These are phyloP conservation scores for Polyommatus iphigenia DNA, from an alignment of 2,888 invertebrate genomes.

Conservation along the genomic window DNA sequence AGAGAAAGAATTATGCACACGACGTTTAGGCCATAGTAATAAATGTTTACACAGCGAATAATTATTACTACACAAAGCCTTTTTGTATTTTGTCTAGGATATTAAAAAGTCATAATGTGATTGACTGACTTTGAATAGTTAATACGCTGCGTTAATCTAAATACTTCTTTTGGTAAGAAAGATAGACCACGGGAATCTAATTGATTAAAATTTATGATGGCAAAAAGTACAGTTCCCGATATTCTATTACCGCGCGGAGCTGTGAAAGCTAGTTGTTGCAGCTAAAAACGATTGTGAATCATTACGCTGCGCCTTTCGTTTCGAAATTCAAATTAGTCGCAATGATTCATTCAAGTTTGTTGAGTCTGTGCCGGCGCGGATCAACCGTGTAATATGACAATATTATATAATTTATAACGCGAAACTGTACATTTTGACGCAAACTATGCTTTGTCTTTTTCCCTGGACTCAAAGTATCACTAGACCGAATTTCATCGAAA, in stretches of 20 bases:
- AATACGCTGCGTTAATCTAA: no score
- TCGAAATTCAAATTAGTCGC: constrained; percentile 1
- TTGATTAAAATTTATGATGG: no score
- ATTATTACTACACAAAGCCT: not conserved
- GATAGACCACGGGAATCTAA: no score
- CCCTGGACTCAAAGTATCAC: not conserved
- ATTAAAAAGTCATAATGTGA: not conserved
- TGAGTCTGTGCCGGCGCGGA: not conserved
- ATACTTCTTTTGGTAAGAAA: no score
- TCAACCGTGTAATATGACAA: not conserved
- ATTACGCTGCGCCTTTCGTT: constrained; percentile 2
- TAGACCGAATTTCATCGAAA: no score
- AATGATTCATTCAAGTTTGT: not conserved
- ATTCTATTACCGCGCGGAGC: not conserved
- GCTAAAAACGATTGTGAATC: constrained; percentile 5
- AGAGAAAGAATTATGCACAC: no score
- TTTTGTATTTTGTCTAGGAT: not conserved
- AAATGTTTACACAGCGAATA: no score
- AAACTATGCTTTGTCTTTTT: not conserved
- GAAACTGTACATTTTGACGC: not conserved
- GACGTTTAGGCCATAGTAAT: no score
- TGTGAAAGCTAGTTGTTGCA: not conserved
- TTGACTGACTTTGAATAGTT: no score
- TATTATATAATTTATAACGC: not conserved
- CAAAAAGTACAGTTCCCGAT: not conserved